Evolutionary conservation across 1,140 invertebrate genomes (phyloP), one percentile per base, ranked within the genome.

Genomic region (Scaptodrosophila lebanonensis): DNA sequence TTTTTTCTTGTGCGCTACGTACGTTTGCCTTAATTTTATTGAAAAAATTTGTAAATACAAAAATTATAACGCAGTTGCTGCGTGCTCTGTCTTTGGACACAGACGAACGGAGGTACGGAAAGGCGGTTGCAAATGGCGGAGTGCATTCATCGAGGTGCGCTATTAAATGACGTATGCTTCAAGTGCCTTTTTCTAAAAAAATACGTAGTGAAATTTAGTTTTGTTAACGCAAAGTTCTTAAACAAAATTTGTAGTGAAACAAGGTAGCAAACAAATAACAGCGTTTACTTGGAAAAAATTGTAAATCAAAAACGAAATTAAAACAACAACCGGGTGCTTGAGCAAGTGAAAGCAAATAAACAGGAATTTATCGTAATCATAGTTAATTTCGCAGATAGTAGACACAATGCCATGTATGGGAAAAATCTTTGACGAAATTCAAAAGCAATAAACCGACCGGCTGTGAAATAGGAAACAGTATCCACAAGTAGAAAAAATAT

Each of bases 251-350:
- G 36, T 59, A 61, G 56, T 50, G 58, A 27, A 38, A 42, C 65
- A 68, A 59, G 66, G 65, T 82, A 75, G 75, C 75, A 79, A 15
- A 12, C 13, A 38, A 3, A 3, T 25, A 25, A 79, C 72, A 73
- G 65, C 64, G 73, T 82, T 83, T 76, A 62, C 66, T 82, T 75
- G 75, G 75, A 83, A 70, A 75, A 83, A 83, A 53, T 79, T 83
- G 76, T 83, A 75, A 82, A 82, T 83, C 76, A 70, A 76, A 82
- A 83, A 82, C 75, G 76, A 82, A 82, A 82, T 82, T 82, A 38
- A 15, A 2, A 38, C 35, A n/a, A n/a, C n/a, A n/a, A n/a, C n/a
- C n/a, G n/a, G n/a, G n/a, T n/a, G n/a, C n/a, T n/a, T n/a, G n/a
- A n/a, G n/a, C n/a, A n/a, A 13, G 13, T 12, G 35, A 38, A 38